phyloP scores from a whole-genome alignment of 2,797 vertebrate species.

The Phrynocephalus guinanensis region DNA sequence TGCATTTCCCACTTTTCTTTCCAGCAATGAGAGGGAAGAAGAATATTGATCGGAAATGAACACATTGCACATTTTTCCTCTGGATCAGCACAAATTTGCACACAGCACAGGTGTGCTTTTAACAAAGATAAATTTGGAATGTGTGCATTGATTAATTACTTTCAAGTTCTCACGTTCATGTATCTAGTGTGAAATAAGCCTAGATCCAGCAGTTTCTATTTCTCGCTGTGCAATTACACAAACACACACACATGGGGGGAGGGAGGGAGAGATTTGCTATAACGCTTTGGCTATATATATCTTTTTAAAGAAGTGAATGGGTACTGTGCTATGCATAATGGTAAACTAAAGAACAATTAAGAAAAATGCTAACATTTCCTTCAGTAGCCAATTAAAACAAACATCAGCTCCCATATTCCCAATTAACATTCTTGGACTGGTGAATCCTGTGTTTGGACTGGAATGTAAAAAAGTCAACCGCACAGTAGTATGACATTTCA shows the following conservation, averaged over 20 bases:
- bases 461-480: not conserved
- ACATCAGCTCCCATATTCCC: not conserved
- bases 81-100: slow-evolving; percentile 63
- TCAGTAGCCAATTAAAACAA: slow-evolving; percentile 20
- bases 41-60: slow-evolving; percentile 51
- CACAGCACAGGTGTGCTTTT: slow-evolving; percentile 59
- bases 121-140: slow-evolving; percentile 63
- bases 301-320: not conserved
- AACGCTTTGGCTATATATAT: not conserved
- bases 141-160: slow-evolving; percentile 70
- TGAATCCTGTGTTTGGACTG: not conserved
- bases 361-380: slow-evolving; percentile 2
- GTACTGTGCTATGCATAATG: not conserved
- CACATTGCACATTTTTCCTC: slow-evolving; percentile 12
- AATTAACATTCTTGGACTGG: slow-evolving; percentile 5
- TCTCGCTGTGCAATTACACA: not conserved
- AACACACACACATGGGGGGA: too few relatives aligned
- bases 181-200: slow-evolving; percentile 32
- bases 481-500: not conserved
- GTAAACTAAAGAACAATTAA: slow-evolving; percentile 1
- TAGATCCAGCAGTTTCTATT: not conserved
- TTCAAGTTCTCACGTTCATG: slow-evolving; percentile 46
- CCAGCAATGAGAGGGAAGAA: slow-evolving; percentile 38
- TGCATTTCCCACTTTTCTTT: not conserved
- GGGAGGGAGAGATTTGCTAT: not conserved